A percentile compares a stretch with the other conserved stretches of the same genome.
Evolutionary conservation across 1,140 invertebrate genomes (phyloP).

Genomic region (Drosophila nikananu): DNA sequence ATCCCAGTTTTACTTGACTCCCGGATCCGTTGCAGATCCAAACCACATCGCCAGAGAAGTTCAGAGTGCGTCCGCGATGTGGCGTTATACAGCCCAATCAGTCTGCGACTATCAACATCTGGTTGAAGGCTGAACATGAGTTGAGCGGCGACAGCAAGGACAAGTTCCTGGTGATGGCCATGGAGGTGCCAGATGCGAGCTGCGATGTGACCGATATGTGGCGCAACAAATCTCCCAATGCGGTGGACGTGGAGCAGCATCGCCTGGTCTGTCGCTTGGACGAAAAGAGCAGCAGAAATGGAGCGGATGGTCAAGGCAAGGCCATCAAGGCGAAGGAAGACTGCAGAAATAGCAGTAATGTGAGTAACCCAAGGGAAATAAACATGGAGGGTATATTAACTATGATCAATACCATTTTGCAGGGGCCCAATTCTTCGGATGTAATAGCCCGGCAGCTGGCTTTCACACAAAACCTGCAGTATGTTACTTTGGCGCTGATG

Average conservation of each 20-base stretch:
- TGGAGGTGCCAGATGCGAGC: constrained; percentile 4
- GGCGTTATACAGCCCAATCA: constrained; percentile 89
- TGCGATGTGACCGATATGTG: constrained; percentile 65
- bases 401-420: neutral
- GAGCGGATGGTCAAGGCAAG: neutral
- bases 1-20: constrained; percentile 42
- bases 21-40: constrained; percentile 61
- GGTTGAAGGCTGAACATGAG: constrained; percentile 69
- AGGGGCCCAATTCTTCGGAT: neutral
- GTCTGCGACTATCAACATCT: constrained; percentile 64
- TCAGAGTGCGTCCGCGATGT: constrained; percentile 93
- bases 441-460: constrained; percentile 39
- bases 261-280: constrained; percentile 62
- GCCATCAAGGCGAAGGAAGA: neutral
- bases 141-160: constrained; percentile 64
- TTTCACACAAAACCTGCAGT: constrained; percentile 61
- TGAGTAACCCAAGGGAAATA: neutral
- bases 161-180: constrained; percentile 82
- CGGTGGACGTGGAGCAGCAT: constrained; percentile 70
- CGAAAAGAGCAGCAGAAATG: constrained; percentile 8
- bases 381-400: neutral
- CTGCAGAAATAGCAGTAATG: neutral
- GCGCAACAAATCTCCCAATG: constrained; percentile 43
- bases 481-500: constrained; percentile 45
- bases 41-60: constrained; percentile 92